Evolutionary conservation across 2,888 invertebrate species (phyloP), one percentile per base, ranked within the genome.

Genomic region (Actias luna): DNA sequence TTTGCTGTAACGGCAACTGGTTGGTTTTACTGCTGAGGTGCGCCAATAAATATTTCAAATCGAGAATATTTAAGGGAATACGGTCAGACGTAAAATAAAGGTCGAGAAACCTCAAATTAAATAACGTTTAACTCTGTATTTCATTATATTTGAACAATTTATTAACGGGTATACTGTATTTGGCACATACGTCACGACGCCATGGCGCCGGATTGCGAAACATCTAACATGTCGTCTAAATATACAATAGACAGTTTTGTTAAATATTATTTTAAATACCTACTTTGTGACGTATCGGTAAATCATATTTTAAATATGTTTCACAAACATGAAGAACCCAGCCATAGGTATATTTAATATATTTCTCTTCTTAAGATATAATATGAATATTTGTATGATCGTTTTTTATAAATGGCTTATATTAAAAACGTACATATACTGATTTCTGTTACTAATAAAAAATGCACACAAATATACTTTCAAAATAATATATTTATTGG

Each of bases 191-290:
- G 71, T 75, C 69, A 69, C 29, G 60, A 35, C 66, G 14, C 46
- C 60, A n/a, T 59, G 71, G 70, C 74, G 72, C 67, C 72, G 63
- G 29, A 39, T 57, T 65, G 61, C 65, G 68, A 71, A 71, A 68
- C 64, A 29, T 35, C 75, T 75, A 77, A 78, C 70, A 59, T 27
- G 42, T 33, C 35, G 46, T 29, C 62, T 68, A 76, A 77, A 78
- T 67, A 74, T 59, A 64, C 58, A 60, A 14, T 60, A 64, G 65
- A 68, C 65, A 67, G 67, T 59, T 65, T 72, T 73, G 63, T 57
- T 57, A 67, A 72, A 66, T 68, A 68, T 74, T 74, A 68, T 66
- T 25, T 25, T 50, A 69, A 72, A 71, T 55, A 74, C 57, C 25
- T 58, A 42, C 58, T 42, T 64, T 58, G 35, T 67, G 64, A 66